Evolutionary conservation across 2,888 invertebrate genomes (phyloP).

Genomic region (Gisinianus flammeolus): DNA sequence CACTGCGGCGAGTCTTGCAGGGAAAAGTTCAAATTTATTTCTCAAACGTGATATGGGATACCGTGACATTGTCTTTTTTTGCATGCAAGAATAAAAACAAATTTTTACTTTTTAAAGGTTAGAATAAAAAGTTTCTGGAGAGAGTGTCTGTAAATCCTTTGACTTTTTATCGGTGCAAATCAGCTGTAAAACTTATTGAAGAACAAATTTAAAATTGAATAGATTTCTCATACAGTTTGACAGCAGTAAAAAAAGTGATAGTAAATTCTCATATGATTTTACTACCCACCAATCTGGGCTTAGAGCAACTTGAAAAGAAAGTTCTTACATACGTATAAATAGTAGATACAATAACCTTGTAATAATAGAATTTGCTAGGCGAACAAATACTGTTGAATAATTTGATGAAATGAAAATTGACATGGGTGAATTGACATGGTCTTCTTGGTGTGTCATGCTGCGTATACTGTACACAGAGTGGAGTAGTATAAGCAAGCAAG

Average conservation of each 20-base stretch:
- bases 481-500: not conserved
- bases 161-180: not conserved
- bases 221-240: not conserved
- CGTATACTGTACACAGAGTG: not conserved
- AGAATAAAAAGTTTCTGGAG: not conserved
- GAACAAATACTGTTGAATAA: not conserved
- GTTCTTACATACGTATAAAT: not conserved
- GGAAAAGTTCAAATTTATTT: conserved; percentile 5
- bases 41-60: not conserved
- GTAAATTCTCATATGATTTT: not conserved
- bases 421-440: not conserved
- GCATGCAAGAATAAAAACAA: not conserved
- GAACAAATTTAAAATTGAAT: not conserved
- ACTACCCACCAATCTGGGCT: not conserved
- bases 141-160: not conserved
- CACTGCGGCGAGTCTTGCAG: not conserved
- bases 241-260: not conserved
- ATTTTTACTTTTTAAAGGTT: not conserved
- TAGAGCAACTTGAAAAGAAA: not conserved
- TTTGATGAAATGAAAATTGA: not conserved
- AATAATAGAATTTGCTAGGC: too few species aligned
- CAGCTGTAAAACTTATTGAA: not conserved
- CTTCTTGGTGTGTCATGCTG: too few species aligned
- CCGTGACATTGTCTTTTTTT: not conserved
- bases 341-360: not conserved